Percentiles rank a stretch among this genome's conserved stretches.
Conservation (phyloP, 2,888 invertebrate genomes). For the Onthophagus sagittarius region DNA sequence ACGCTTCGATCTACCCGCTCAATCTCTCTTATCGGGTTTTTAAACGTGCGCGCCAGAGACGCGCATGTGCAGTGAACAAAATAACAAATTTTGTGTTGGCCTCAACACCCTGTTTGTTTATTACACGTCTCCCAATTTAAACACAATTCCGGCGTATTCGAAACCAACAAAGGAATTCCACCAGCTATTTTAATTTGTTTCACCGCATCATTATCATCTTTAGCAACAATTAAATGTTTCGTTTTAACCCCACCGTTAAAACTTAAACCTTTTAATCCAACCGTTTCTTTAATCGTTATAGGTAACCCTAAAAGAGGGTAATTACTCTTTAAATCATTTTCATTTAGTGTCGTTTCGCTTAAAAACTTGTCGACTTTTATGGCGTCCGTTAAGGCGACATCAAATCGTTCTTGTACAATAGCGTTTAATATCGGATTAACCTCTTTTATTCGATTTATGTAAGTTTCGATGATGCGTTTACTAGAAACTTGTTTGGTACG, state of each 20-base stretch:
- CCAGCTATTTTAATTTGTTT: slow-evolving; percentile 71
- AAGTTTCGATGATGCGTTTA: slow-evolving; percentile 57
- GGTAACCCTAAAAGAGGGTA: slow-evolving; percentile 81
- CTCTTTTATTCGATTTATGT: slow-evolving; percentile 70
- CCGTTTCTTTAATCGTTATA: slow-evolving; percentile 73
- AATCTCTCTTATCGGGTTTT: no score
- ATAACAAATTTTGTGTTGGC: no score
- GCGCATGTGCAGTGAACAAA: no score
- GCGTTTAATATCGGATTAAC: slow-evolving; percentile 78
- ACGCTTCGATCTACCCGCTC: no score
- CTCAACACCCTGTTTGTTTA: no score
- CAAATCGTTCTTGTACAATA: slow-evolving; percentile 74
- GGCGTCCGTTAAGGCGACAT: slow-evolving; percentile 72
- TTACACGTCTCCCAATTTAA: slow-evolving; percentile 90
- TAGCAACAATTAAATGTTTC: slow-evolving; percentile 51
- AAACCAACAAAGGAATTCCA: slow-evolving; percentile 83
- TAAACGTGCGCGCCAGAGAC: no score
- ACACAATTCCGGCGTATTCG: slow-evolving; percentile 91
- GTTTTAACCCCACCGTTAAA: slow-evolving; percentile 38
- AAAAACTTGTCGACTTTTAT: slow-evolving; percentile 67
- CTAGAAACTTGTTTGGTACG: slow-evolving; percentile 55
- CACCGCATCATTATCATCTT: slow-evolving; percentile 72
- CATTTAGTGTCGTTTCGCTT: slow-evolving; percentile 37
- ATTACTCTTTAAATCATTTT: slow-evolving; percentile 61
- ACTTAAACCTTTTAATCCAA: slow-evolving; percentile 47